phyloP scores from a whole-genome alignment of 2,113 vertebrate species.

The Atrichornis clamosus region DNA sequence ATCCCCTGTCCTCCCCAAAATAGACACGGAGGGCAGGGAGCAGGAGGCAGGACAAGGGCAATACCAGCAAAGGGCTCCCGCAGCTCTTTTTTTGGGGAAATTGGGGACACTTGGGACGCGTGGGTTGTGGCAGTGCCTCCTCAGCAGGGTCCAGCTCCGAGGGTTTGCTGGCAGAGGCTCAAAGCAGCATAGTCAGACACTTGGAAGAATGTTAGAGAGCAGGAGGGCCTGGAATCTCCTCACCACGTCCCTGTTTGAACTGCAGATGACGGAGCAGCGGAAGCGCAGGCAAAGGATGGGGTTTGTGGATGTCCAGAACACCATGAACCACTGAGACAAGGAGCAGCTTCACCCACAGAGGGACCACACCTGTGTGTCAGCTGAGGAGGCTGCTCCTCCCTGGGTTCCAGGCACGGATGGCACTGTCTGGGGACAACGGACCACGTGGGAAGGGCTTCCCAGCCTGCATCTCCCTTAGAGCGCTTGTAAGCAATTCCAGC shows the following conservation, averaged over 20 bases:
- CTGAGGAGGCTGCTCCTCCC: not conserved
- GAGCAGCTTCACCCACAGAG: not conserved
- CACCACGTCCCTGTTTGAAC: not conserved
- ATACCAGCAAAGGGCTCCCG: not conserved
- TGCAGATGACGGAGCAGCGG: constrained; percentile 96
- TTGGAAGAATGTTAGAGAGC: not conserved
- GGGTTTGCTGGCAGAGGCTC: not conserved
- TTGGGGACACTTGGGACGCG: not conserved
- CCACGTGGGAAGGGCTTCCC: not conserved
- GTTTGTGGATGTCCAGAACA: constrained; percentile 89
- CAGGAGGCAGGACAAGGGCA: not conserved
- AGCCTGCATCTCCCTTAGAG: not conserved
- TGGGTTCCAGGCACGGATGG: not conserved
- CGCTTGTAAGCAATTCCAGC: not conserved
- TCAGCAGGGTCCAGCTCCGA: not conserved
- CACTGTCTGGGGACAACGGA: not conserved
- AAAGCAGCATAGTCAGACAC: not conserved
- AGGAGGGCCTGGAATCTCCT: not conserved
- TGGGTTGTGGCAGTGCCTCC: not conserved
- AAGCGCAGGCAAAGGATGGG: constrained; percentile 95
- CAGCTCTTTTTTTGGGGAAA: not conserved
- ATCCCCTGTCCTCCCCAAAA: not conserved
- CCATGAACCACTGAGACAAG: constrained; percentile 69
- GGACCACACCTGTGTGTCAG: not conserved
- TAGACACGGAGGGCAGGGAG: not conserved